These are phyloP conservation scores for Tenthredo mesomela DNA, from an alignment of 2,888 invertebrate species.

Conservation along the genomic window DNA sequence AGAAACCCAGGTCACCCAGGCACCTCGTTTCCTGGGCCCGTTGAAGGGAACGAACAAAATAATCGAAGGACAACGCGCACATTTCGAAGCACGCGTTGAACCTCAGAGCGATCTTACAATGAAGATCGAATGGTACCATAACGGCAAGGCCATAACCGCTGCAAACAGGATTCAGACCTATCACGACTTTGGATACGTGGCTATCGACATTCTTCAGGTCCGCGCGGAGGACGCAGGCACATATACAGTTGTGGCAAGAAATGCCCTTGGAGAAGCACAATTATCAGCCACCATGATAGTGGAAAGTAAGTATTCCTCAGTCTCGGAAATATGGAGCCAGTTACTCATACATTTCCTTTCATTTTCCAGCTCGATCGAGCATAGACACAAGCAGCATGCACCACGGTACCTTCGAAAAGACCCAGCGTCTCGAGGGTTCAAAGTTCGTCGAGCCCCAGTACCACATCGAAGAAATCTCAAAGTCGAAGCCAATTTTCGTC, in stretches of 20 bases:
- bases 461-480: constrained; percentile 94
- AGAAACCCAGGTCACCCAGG: constrained; percentile 87
- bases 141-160: constrained; percentile 93
- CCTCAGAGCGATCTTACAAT: constrained; percentile 96
- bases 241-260: constrained; percentile 96
- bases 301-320: constrained; percentile 86
- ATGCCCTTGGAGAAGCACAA: constrained; percentile 93
- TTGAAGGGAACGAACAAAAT: constrained; percentile 96
- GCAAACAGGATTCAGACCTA: constrained; percentile 96
- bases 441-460: constrained; percentile 93
- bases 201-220: constrained; percentile 95
- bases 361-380: constrained; percentile 88
- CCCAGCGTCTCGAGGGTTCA: constrained; percentile 90
- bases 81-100: constrained; percentile 96
- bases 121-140: constrained; percentile 98
- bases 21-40: constrained; percentile 93
- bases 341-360: constrained; percentile 26
- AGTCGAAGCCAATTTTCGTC: constrained; percentile 96
- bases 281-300: constrained; percentile 91
- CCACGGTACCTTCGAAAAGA: constrained; percentile 91
- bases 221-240: constrained; percentile 95
- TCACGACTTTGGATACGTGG: constrained; percentile 98
- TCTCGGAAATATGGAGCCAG: neutral
- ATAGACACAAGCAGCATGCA: constrained; percentile 96
- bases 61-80: constrained; percentile 95